Percentiles rank a stretch among this genome's conserved stretches.
These are phyloP conservation scores for Malachius bipustulatus DNA, from an alignment of 2,888 invertebrate species.

Conservation along the genomic window DNA sequence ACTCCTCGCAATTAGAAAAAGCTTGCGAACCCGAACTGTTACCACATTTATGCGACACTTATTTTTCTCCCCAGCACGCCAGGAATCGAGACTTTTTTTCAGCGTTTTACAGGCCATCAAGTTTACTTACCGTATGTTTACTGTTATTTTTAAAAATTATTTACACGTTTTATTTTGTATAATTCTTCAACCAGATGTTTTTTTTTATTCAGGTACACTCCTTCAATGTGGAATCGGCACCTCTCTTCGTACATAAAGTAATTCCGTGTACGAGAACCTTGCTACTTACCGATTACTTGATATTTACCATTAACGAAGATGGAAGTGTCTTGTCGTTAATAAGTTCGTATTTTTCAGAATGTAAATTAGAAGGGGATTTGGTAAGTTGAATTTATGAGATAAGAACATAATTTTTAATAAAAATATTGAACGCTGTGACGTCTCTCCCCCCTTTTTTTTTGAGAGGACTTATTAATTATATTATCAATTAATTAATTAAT, in stretches of 20 bases:
- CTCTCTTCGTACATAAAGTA: conserved; percentile 57
- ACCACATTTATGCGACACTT: conserved; percentile 40
- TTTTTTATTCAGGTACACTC: conserved; percentile 47
- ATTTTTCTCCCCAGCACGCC: conserved; percentile 45
- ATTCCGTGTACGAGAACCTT: conserved; percentile 49
- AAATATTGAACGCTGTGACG: too few relatives aligned
- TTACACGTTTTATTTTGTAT: too few relatives aligned
- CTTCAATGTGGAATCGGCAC: conserved; percentile 52
- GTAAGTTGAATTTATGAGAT: conserved; percentile 27
- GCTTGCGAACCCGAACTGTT: conserved; percentile 32
- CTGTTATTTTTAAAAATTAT: too few relatives aligned
- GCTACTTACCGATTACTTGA: conserved; percentile 54
- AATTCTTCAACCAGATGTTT: too few relatives aligned
- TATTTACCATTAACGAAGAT: conserved; percentile 47
- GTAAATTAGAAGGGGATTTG: conserved; percentile 39
- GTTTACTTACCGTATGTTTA: conserved; percentile 41
- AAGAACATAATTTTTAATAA: neutral
- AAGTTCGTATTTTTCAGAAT: conserved; percentile 46
- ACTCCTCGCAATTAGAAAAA: conserved; percentile 24
- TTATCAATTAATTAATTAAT: too few relatives aligned
- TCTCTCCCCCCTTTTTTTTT: too few relatives aligned
- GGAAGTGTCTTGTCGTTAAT: conserved; percentile 40
- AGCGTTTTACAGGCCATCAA: conserved; percentile 44
- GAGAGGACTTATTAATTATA: too few relatives aligned
- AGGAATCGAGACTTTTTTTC: conserved; percentile 46